phyloP scores from a whole-genome alignment of 2,113 vertebrate species.

The Porphyrio hochstetteri region DNA sequence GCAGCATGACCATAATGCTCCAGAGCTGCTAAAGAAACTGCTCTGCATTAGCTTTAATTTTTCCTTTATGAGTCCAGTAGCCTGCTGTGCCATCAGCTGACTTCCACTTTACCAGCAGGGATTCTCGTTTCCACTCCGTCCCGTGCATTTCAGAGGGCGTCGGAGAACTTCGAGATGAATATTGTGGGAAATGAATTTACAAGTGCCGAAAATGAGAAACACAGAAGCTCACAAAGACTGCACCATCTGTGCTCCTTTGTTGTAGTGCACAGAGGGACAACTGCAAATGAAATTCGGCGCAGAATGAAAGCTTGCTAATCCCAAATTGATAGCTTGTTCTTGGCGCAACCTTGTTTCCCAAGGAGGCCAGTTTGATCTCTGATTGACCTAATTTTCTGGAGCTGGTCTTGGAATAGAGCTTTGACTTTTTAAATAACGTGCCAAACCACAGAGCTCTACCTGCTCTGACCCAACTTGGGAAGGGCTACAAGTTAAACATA shows the following conservation, averaged over 20 bases:
- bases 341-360: conserved; percentile 7
- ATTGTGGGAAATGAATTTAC: conserved; percentile 43
- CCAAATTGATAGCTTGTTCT: conserved; percentile 38
- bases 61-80: conserved; percentile 20
- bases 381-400: conserved; percentile 43
- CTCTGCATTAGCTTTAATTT: conserved; percentile 42
- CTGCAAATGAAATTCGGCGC: conserved; percentile 12
- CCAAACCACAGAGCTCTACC: background rate
- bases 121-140: conserved; percentile 51
- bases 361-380: conserved; percentile 38
- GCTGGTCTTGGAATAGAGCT: conserved; percentile 16
- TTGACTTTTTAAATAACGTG: background rate
- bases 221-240: conserved; percentile 33
- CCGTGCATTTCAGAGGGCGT: conserved; percentile 3
- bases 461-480: background rate
- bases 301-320: conserved; percentile 50
- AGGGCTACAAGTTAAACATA: background rate
- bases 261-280: conserved; percentile 35
- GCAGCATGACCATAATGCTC: conserved; percentile 23
- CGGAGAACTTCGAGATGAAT: conserved; percentile 32
- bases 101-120: conserved; percentile 64
- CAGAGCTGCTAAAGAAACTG: conserved; percentile 13
- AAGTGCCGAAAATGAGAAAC: conserved; percentile 56
- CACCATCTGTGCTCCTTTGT: conserved; percentile 50
- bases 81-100: conserved; percentile 51